Percentiles rank a stretch among this genome's conserved stretches.
These are phyloP conservation scores for Synanthedon andrenaeformis DNA, from an alignment of 2,888 invertebrate genomes.

Conservation along the genomic window DNA sequence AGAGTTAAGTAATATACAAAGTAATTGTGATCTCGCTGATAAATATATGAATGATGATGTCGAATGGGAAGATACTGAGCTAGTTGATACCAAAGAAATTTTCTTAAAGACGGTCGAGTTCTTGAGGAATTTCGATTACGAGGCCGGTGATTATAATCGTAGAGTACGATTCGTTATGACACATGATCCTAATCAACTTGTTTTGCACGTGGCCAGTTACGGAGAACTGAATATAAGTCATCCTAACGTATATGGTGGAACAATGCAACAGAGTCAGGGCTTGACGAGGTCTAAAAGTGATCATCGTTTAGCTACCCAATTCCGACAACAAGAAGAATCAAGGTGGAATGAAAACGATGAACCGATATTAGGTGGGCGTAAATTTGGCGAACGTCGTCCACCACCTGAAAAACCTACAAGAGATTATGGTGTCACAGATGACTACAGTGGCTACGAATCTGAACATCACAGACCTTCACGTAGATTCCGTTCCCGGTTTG, in stretches of 20 bases:
- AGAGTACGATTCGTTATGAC: slow-evolving; percentile 88
- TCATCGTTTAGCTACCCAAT: slow-evolving; percentile 89
- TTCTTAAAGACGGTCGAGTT: slow-evolving; percentile 96
- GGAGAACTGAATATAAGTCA: slow-evolving; percentile 89
- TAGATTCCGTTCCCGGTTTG: slow-evolving; percentile 79
- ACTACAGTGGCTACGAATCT: slow-evolving; percentile 79
- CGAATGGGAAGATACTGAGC: slow-evolving; percentile 92
- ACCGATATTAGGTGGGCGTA: slow-evolving; percentile 78
- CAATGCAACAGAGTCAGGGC: slow-evolving; percentile 77
- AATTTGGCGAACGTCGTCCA: slow-evolving; percentile 80
- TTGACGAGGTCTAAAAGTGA: slow-evolving; percentile 94
- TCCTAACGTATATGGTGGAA: slow-evolving; percentile 71
- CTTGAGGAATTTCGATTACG: slow-evolving; percentile 93
- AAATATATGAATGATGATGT: slow-evolving; percentile 92
- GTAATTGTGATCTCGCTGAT: slow-evolving; percentile 96
- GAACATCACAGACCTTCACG: slow-evolving; percentile 72
- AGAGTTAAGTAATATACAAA: slow-evolving; percentile 94
- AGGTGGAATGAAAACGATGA: slow-evolving; percentile 77
- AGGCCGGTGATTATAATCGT: slow-evolving; percentile 89
- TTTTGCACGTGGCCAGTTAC: slow-evolving; percentile 87
- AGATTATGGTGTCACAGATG: slow-evolving; percentile 72
- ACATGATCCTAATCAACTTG: slow-evolving; percentile 92
- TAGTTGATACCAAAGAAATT: slow-evolving; percentile 96
- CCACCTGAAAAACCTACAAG: slow-evolving; percentile 64
- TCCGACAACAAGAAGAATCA: slow-evolving; percentile 85